phyloP scores from a whole-genome alignment of 2,797 vertebrate species.

The Meriones psammophilus region DNA sequence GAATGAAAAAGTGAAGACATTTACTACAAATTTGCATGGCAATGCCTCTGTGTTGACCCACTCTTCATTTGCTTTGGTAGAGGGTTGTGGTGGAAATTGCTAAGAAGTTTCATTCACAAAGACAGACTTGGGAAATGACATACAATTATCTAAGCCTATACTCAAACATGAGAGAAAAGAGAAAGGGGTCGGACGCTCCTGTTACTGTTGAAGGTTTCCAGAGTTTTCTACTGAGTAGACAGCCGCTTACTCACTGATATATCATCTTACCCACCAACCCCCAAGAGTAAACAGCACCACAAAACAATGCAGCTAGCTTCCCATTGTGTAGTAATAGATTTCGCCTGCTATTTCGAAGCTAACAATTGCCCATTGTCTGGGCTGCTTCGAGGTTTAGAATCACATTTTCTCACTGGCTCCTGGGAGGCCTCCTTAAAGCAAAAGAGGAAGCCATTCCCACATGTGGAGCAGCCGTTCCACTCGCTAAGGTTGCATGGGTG shows the following conservation, averaged over 20 bases:
- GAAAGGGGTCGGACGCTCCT: neutral
- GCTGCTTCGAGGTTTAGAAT: slow-evolving; percentile 70
- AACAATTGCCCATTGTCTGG: slow-evolving; percentile 69
- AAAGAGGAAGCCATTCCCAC: slow-evolving; percentile 66
- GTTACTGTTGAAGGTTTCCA: slow-evolving; percentile 47
- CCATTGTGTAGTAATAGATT: slow-evolving; percentile 2
- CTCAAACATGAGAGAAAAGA: slow-evolving; percentile 75
- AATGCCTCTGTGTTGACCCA: slow-evolving; percentile 10
- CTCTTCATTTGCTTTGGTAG: slow-evolving; percentile 60
- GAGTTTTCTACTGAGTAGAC: slow-evolving; percentile 53
- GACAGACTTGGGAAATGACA: slow-evolving; percentile 72
- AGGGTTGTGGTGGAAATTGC: slow-evolving; percentile 70
- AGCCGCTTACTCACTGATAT: neutral
- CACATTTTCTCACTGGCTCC: slow-evolving; percentile 68
- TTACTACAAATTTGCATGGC: slow-evolving; percentile 22
- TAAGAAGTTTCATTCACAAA: slow-evolving; percentile 76
- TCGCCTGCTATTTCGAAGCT: neutral
- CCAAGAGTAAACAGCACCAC: slow-evolving; percentile 64
- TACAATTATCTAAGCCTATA: slow-evolving; percentile 75
- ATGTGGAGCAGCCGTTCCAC: neutral
- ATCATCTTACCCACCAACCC: slow-evolving; percentile 70
- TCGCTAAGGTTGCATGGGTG: neutral
- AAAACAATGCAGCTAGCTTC: slow-evolving; percentile 60
- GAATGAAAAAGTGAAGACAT: slow-evolving; percentile 50
- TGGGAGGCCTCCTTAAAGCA: slow-evolving; percentile 57